phyloP scores from a whole-genome alignment of 2,113 vertebrate genomes.

The Engystomops pustulosus region DNA sequence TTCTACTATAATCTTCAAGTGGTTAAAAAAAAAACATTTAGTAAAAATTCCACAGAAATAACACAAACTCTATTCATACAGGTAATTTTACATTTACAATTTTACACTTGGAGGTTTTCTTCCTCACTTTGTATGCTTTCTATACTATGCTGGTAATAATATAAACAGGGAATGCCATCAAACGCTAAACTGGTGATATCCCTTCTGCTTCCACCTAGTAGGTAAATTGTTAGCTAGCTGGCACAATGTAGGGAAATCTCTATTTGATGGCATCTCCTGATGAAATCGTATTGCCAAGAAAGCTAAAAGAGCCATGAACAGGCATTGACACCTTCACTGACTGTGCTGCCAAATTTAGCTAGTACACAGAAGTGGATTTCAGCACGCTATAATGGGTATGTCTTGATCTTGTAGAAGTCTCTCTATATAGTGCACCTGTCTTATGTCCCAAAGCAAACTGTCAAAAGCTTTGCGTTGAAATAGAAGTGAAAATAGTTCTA shows the following conservation, averaged over 20 bases:
- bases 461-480: too few relatives aligned
- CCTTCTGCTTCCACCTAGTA: neutral
- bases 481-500: too few relatives aligned
- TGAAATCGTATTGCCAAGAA: neutral
- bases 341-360: neutral
- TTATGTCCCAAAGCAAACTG: neutral
- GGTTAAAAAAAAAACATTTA: too few relatives aligned
- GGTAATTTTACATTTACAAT: neutral
- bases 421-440: neutral
- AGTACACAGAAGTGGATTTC: neutral
- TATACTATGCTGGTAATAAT: neutral
- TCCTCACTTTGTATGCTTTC: too few relatives aligned
- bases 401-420: neutral
- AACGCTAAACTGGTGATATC: neutral
- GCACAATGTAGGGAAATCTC: neutral
- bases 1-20: too few relatives aligned
- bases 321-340: slow-evolving; percentile 9
- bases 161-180: neutral
- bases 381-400: neutral
- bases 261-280: slow-evolving; percentile 4
- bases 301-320: neutral
- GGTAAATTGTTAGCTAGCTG: neutral
- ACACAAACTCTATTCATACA: too few relatives aligned
- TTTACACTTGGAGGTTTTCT: too few relatives aligned
- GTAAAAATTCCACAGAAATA: too few relatives aligned